Conservation (phyloP, 2,888 invertebrate species). For the Mesorhabditis belari region DNA sequence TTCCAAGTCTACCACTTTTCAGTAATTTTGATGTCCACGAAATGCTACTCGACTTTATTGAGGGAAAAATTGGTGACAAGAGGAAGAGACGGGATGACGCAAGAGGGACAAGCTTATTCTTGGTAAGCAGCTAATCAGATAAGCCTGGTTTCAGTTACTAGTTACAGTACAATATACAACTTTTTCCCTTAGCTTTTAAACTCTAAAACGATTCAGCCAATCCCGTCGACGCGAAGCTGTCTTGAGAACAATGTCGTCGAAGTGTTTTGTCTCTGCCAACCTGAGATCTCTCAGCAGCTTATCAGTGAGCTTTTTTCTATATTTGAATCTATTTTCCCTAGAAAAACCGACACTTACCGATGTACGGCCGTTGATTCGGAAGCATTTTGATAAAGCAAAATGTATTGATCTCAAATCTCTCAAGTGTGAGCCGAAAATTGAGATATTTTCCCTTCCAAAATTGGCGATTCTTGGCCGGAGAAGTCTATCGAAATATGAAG, state of each 20-base stretch:
- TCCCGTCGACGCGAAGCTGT: slow-evolving; percentile 14
- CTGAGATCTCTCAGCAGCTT: background rate
- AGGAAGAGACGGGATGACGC: no score
- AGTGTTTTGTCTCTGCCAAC: slow-evolving; percentile 27
- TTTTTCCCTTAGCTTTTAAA: background rate
- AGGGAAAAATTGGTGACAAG: slow-evolving; percentile 2
- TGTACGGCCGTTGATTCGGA: background rate
- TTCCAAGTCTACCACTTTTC: no score
- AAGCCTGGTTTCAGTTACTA: background rate
- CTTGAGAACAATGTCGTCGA: slow-evolving; percentile 17
- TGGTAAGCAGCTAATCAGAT: background rate
- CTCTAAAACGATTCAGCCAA: slow-evolving; percentile 1
- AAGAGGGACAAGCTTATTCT: background rate
- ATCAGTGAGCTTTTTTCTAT: background rate
- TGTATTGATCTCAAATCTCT: background rate
- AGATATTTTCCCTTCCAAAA: background rate
- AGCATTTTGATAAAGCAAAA: background rate
- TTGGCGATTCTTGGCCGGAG: background rate
- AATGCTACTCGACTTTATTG: slow-evolving; percentile 14
- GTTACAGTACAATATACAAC: background rate
- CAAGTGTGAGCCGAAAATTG: background rate
- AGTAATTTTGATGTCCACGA: slow-evolving; percentile 30
- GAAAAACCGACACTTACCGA: background rate
- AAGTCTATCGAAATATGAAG: background rate
- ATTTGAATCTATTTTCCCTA: no score